A percentile compares a stretch with the other conserved stretches of the same genome.
Conservation (phyloP, 2,888 invertebrate species). For the Drosophila prolongata region DNA sequence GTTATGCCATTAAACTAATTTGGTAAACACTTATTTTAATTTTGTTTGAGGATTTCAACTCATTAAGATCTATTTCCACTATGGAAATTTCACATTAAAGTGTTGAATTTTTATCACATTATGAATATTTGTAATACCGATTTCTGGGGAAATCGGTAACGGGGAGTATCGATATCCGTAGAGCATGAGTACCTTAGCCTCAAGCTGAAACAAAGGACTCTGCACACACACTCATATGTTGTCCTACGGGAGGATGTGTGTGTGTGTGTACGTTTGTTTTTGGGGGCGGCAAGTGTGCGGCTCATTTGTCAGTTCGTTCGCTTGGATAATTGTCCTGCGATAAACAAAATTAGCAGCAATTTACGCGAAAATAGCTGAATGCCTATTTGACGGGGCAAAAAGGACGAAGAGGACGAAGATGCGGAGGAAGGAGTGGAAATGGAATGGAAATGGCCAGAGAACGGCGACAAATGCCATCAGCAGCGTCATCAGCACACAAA, state of each 20-base stretch:
- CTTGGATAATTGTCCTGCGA: conserved; percentile 84
- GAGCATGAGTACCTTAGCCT: background rate
- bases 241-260: conserved; percentile 5
- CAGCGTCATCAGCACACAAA: conserved; percentile 42
- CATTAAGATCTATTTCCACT: no score
- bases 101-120: no score
- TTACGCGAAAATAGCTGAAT: conserved; percentile 79
- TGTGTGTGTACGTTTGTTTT: conserved; percentile 2
- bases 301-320: conserved; percentile 84
- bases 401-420: conserved; percentile 20
- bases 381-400: conserved; percentile 46
- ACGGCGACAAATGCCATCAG: conserved; percentile 69
- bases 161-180: background rate
- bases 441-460: conserved; percentile 39
- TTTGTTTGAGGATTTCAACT: no score
- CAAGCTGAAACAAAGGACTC: conserved; percentile 20
- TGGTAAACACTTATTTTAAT: no score
- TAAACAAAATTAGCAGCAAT: conserved; percentile 84
- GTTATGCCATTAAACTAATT: no score
- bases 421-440: conserved; percentile 18
- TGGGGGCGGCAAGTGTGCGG: conserved; percentile 56
- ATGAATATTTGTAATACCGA: no score
- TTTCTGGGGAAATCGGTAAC: background rate
- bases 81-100: no score
- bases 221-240: background rate